Conservation (phyloP, 2,888 invertebrate species). For the Dendrolimus houi region DNA sequence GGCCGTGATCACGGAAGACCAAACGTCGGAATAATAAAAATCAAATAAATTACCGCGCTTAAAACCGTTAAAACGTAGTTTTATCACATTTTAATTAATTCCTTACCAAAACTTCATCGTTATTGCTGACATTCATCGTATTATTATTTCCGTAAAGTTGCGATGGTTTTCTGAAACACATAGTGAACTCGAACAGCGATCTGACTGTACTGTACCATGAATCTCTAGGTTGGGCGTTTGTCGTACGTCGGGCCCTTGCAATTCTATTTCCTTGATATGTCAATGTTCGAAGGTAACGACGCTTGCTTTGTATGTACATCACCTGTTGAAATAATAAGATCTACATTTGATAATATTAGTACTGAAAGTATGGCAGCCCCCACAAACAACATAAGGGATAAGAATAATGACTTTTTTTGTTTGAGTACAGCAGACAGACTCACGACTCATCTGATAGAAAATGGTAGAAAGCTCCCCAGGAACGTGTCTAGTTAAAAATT, state of each 20-base stretch:
- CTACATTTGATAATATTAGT: no score
- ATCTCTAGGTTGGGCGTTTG: conserved; percentile 13
- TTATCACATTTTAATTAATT: background rate
- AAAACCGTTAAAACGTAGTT: no score
- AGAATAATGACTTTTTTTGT: no score
- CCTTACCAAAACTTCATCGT: conserved; percentile 57
- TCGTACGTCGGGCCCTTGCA: conserved; percentile 38
- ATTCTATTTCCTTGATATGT: conserved; percentile 68
- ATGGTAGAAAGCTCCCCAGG: no score
- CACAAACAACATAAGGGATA: no score
- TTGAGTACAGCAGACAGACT: no score
- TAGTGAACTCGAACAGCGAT: conserved; percentile 46
- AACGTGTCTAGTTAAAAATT: no score
- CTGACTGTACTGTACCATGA: conserved; percentile 39
- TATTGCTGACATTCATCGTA: conserved; percentile 39
- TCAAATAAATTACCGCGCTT: no score
- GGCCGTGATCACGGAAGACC: no score
- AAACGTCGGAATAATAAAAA: no score
- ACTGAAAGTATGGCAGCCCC: no score
- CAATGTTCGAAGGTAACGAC: conserved; percentile 67
- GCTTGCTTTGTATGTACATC: conserved; percentile 65
- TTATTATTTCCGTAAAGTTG: conserved; percentile 50
- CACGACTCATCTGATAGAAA: no score
- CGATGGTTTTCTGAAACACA: conserved; percentile 47
- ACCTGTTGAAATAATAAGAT: conserved; percentile 42